Percentiles rank a stretch among this genome's conserved stretches.
Evolutionary conservation across 2,113 vertebrate species (phyloP).

Genomic region (Heterochromis multidens): DNA sequence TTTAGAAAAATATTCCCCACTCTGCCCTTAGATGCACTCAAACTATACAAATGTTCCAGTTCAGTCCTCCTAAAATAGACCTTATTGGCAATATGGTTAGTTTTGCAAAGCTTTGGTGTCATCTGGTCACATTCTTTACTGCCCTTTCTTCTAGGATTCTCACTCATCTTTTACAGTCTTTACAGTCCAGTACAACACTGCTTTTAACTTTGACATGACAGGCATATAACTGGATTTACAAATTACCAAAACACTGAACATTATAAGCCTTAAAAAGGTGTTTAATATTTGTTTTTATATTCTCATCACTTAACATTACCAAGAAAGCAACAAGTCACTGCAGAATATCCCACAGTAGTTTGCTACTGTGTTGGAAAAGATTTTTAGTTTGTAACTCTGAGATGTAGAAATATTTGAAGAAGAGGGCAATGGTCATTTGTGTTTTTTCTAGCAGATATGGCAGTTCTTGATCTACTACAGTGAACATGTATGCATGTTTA

Average conservation of each 20-base stretch:
- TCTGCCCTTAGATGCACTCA: not conserved
- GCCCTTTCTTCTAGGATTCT: not conserved
- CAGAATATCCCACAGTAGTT: rapidly evolving
- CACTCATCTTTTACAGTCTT: rapidly evolving
- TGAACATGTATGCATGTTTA: rapidly evolving
- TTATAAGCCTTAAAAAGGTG: rapidly evolving
- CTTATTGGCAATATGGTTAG: not conserved
- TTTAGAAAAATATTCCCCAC: not conserved
- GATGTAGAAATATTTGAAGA: rapidly evolving
- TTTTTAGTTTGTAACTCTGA: rapidly evolving
- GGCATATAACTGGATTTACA: rapidly evolving
- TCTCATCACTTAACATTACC: rapidly evolving
- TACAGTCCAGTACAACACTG: not conserved
- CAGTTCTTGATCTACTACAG: not conserved
- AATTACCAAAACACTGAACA: rapidly evolving
- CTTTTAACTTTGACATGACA: rapidly evolving
- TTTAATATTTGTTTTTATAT: not conserved
- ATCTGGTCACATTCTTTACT: not conserved
- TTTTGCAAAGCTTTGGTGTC: not conserved
- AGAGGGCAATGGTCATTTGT: rapidly evolving
- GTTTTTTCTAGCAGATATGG: not conserved
- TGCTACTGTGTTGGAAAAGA: rapidly evolving
- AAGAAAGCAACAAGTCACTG: rapidly evolving
- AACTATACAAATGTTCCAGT: not conserved
- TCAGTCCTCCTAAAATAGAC: not conserved